Evolutionary conservation across 2,888 invertebrate genomes (phyloP), one percentile per base, ranked within the genome.

Genomic region (Phytoseiulus persimilis): DNA sequence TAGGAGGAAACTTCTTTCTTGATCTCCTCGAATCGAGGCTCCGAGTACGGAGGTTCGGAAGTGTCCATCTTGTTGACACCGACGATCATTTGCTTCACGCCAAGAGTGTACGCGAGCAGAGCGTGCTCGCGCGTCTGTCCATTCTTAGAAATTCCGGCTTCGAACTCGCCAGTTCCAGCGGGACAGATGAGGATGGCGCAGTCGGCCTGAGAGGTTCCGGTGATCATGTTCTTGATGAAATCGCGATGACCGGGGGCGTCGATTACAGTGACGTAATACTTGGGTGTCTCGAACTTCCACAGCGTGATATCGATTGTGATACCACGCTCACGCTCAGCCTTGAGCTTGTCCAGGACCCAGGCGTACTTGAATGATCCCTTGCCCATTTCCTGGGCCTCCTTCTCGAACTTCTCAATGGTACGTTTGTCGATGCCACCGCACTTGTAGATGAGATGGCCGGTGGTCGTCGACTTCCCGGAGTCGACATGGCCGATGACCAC

Each of bases 181-280:
- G 99, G 99, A 91, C 99, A 98, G 93, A 99, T 98, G 92, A 99
- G 94, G 92, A 99, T 98, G 92, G 99, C 99, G 94, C 98, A 98
- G 94, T 99, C 99, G 92, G 99, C 99, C 94, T 94, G 94, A 90
- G 94, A 94, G 1, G 94, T 94, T 93, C 99, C 99, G 92, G 99
- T 99, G 94, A 99, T 99, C 99, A 99, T 99, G 98, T 99, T 99
- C 95, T 99, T 99, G 95, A 99, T 99, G 95, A 99, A 99, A 97
- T 99, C 99, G 95, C 99, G 96, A 95, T 99, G 99, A 92, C 99
- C 99, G 91, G 99, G 99, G 91, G 99, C 99, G 94, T 99, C 99
- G 93, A 99, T 99, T 94, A 99, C 98, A 93, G 98, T 99, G 91
- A 99, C 97, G 93, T 97, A 98, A 95, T 96, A 99, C 93, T 95